Base-by-base conservation (phyloP, 2,113 vertebrate genomes). In the Pelobates fuscus region DNA sequence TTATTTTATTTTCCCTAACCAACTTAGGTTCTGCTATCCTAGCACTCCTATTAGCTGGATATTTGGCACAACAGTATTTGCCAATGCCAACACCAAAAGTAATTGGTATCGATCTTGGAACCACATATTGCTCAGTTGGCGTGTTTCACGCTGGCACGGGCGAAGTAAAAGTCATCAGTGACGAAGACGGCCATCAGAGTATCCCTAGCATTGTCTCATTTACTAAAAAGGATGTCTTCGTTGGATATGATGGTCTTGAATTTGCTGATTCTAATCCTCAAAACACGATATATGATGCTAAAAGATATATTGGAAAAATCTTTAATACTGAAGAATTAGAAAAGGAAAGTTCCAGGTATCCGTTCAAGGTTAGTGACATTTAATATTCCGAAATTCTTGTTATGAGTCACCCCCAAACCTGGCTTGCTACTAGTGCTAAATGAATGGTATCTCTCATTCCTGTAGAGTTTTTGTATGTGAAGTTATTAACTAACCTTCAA, bases 61-160 rank as follows among this genome's bases (percentile, higher is more conserved):
- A 98, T 70, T 83, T 98, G 78, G 96, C 96, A 2, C 97, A 99
- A 82, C 96, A 98, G 78, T 99, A 96, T 72, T 81, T 99, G 24
- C 97, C 97, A 0, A 86, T 95, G 76, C 97, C 97, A 0, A 95
- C 90, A 2, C 96, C 97, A 0, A 93, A 83, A 81, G 94, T 99
- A 4, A 92, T 99, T n/a, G 97, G 97, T 11, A 84, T 99, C 78
- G 97, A 99, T 74, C 91, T 99, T 25, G 96, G 96, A 21, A 99
- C 97, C 3, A 99, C 97, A 0, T 99, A 98, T 81, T 98, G 96
- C 83, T 98, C 96, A 0, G 95, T 99, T 0, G 97, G 91, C 0
- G 96, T 98, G 7, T 98, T 98, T 83, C 96, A 94, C 72, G 87
- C 97, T 0, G 96, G 96, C 1, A 93, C 89, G 0, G 97, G 96